A percentile compares a stretch with the other conserved stretches of the same genome.
Evolutionary conservation across 2,888 invertebrate genomes (phyloP).

Genomic region (Acanthosepion pharaonis): DNA sequence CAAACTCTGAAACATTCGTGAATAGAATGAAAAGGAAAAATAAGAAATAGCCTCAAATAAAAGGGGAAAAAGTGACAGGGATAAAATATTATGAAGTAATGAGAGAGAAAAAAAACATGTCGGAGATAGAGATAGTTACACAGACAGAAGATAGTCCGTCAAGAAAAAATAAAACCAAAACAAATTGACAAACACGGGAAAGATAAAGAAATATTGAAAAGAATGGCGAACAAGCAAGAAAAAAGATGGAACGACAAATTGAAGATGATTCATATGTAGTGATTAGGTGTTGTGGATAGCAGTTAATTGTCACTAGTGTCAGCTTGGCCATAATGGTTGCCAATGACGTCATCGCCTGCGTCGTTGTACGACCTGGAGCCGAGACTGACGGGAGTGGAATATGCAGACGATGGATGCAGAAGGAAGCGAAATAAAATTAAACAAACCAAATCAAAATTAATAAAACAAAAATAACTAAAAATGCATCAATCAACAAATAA

Average conservation of each 20-base stretch:
- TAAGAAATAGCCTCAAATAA: neutral
- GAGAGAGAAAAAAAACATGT: neutral
- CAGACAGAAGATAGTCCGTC: neutral
- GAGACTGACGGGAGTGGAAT: neutral
- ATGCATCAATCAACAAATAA: constrained; percentile 12
- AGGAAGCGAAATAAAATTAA: constrained; percentile 33
- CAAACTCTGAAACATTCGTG: neutral
- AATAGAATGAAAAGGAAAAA: neutral
- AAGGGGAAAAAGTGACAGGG: neutral
- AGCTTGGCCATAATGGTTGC: constrained; percentile 21
- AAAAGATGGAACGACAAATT: constrained; percentile 33
- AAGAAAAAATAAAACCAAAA: neutral
- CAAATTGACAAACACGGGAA: neutral
- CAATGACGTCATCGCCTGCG: neutral
- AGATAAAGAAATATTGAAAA: constrained; percentile 9
- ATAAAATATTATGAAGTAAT: neutral
- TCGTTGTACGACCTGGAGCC: neutral
- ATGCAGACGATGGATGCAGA: neutral
- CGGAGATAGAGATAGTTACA: neutral
- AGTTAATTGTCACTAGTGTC: constrained; percentile 33
- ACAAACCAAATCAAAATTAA: constrained; percentile 10
- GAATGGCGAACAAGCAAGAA: constrained; percentile 8
- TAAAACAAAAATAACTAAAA: neutral
- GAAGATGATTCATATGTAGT: constrained; percentile 22
- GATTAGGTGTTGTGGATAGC: constrained; percentile 33